Percentiles rank a stretch among this genome's conserved stretches.
Evolutionary conservation across 2,113 vertebrate genomes (phyloP).

Genomic region (Protobothrops flavoviridis): DNA sequence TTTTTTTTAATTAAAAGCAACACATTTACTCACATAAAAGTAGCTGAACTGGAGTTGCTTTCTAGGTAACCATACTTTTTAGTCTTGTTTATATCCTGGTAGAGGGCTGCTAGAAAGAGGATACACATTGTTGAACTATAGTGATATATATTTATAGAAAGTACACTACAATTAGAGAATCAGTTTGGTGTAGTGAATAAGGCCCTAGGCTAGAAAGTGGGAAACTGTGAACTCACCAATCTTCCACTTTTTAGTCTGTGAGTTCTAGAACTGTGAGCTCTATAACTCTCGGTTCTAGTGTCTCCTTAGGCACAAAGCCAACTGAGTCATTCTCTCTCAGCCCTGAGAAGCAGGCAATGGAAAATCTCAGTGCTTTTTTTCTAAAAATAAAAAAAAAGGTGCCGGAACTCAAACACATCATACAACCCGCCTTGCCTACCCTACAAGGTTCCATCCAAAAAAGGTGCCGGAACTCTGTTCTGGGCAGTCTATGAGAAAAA

Average conservation of each 20-base stretch:
- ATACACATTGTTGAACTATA: conserved; percentile 4
- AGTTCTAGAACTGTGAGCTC: not conserved
- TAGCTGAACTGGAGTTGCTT: not conserved
- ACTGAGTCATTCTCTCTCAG: not conserved
- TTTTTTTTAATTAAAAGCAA: not conserved
- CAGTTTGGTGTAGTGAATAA: not conserved
- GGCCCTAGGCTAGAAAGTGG: not conserved
- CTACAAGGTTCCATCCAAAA: no score
- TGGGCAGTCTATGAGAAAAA: no score
- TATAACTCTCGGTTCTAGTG: not conserved
- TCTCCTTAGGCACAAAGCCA: not conserved
- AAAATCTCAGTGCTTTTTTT: not conserved
- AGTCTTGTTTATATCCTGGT: conserved; percentile 1
- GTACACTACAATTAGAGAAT: not conserved
- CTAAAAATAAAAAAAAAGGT: no score
- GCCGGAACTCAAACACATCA: no score
- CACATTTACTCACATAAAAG: not conserved
- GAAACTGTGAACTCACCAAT: not conserved
- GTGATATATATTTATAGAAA: conserved; percentile 13
- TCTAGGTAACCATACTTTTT: not conserved
- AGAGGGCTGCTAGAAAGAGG: not conserved
- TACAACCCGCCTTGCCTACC: no score
- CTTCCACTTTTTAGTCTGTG: not conserved
- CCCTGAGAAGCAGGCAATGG: not conserved
- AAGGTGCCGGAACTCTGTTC: no score